Evolutionary conservation across 2,797 vertebrate species (phyloP).

Genomic region (Amniataba percoides): DNA sequence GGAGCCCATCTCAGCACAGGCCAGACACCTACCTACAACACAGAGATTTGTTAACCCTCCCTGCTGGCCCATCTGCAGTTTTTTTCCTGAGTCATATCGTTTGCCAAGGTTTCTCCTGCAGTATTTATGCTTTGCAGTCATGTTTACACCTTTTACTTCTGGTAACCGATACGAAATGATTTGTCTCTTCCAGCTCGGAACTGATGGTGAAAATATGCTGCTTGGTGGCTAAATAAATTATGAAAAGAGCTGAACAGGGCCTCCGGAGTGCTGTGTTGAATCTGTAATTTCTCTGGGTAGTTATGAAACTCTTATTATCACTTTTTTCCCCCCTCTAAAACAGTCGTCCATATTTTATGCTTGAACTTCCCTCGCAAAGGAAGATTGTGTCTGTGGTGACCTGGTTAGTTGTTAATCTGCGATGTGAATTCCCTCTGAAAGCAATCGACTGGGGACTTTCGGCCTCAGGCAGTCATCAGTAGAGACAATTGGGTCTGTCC

Average conservation of each 20-base stretch:
- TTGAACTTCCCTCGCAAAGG: constrained; percentile 57
- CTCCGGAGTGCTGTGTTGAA: constrained; percentile 46
- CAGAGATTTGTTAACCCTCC: constrained; percentile 62
- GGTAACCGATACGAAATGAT: constrained; percentile 14
- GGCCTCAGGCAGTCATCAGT: constrained; percentile 86
- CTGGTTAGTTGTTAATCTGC: constrained; percentile 82
- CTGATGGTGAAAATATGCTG: constrained; percentile 20
- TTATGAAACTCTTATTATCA: constrained; percentile 26
- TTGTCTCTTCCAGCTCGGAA: constrained; percentile 20
- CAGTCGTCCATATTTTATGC: constrained; percentile 50
- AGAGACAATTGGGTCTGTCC: constrained; percentile 87
- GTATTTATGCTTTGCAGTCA: constrained; percentile 31
- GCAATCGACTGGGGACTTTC: constrained; percentile 86
- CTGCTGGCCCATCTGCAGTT: constrained; percentile 29
- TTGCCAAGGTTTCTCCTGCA: constrained; percentile 29
- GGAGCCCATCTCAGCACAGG: constrained; percentile 79
- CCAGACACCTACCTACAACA: constrained; percentile 63
- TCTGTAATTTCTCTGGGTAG: constrained; percentile 40
- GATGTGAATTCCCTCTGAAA: constrained; percentile 85
- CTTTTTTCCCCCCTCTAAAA: not conserved
- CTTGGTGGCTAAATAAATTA: constrained; percentile 42
- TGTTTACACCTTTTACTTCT: constrained; percentile 35
- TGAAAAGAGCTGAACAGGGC: constrained; percentile 53
- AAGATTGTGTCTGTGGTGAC: constrained; percentile 75
- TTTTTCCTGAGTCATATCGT: constrained; percentile 48